Percentiles rank a stretch among this genome's conserved stretches.
Evolutionary conservation across 1,140 invertebrate species (phyloP).

Genomic region (Drosophila neocordata): DNA sequence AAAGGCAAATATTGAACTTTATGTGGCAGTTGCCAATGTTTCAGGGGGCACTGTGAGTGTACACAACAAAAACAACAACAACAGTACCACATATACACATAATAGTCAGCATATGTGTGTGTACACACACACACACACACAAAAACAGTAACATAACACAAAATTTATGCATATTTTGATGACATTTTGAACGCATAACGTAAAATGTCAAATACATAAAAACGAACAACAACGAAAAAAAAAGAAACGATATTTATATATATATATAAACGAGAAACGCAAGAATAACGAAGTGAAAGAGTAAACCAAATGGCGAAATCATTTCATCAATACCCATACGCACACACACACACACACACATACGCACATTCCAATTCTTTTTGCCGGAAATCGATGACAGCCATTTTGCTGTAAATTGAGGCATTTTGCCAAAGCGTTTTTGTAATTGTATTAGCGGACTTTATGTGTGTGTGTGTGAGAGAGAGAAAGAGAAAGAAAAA

Average conservation of each 20-base stretch:
- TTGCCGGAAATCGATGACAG: constrained; percentile 74
- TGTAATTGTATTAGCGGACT: constrained; percentile 65
- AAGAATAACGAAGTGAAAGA: constrained; percentile 48
- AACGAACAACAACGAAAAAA: constrained; percentile 33
- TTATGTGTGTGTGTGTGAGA: background rate
- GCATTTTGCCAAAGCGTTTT: constrained; percentile 66
- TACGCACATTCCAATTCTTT: constrained; percentile 33
- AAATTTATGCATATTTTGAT: constrained; percentile 75
- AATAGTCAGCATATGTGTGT: constrained; percentile 3
- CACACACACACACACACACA: constrained; percentile 3
- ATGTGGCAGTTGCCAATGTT: constrained; percentile 39
- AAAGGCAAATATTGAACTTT: constrained; percentile 70
- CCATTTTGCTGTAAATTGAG: constrained; percentile 78
- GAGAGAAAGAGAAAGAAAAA: background rate
- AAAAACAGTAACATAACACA: background rate
- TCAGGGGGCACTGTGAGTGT: constrained; percentile 7
- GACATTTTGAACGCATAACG: constrained; percentile 66
- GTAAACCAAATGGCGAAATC: constrained; percentile 66
- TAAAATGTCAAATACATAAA: constrained; percentile 79
- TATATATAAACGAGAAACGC: background rate
- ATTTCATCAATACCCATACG: constrained; percentile 54
- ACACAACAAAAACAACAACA: constrained; percentile 5
- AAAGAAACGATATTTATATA: background rate
- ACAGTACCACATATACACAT: constrained; percentile 24
- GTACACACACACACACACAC: constrained; percentile 12